Evolutionary conservation across 2,113 vertebrate genomes (phyloP), one percentile per base, ranked within the genome.

Genomic region (Phrynocephalus versicolor): DNA sequence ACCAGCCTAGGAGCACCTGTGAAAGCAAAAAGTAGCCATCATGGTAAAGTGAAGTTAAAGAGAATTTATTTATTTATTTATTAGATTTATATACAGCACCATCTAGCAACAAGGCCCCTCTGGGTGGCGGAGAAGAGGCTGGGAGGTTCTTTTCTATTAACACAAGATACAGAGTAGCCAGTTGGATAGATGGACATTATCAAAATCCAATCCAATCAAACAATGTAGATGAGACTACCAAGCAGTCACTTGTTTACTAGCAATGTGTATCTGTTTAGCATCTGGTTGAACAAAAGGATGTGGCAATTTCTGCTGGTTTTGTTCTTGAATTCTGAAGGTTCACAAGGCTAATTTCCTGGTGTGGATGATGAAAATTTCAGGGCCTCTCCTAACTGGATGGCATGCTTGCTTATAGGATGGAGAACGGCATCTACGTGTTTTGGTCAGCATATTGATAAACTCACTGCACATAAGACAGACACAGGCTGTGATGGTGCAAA

Each of bases 401-500:
- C 25, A 23, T n/a, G 30, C 16, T 51, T 45, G 65, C 19, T 51
- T n/a, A 35, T 19, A 35, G n/a, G 35, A 9, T 57, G 39, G 73
- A n/a, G 6, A 30, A 41, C 16, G 4, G 18, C n/a, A 62, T 41
- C 16, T 7, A 0, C 5, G 0, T 57, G 2, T 45, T 73, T 72
- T 10, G 0, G 19, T 55, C 57, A 45, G 2, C 0, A 0, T 15
- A 69, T 74, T n/a, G 18, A 8, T 35, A 23, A 64, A 35, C 25
- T n/a, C 1, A 41, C 33, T 25, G 3, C 58, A 37, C 1, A 37
- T 45, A 79, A 77, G 55, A 12, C 25, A 13, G 21, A 2, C 14
- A 25, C 16, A 77, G 37, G 73, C 12, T 60, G n/a, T 77, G 62
- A 69, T 15, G 45, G 82, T 30, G n/a, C 60, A 84, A 70, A 19